phyloP scores from a whole-genome alignment of 2,113 vertebrate genomes.

The Gambusia affinis region DNA sequence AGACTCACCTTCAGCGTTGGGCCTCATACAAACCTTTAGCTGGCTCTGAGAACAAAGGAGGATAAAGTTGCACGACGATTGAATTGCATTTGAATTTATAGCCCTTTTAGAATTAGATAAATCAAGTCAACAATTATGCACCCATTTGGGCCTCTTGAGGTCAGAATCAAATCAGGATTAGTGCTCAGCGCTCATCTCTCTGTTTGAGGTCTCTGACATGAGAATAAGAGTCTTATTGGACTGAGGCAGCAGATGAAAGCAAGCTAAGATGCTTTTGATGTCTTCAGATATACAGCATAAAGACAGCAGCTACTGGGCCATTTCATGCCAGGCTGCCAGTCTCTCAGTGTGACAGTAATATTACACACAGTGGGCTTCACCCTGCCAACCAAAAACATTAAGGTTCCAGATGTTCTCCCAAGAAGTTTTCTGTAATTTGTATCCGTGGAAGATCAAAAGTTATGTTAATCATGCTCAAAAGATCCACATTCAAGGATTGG shows the following conservation, averaged over 20 bases:
- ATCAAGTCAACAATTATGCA: slow-evolving; percentile 15
- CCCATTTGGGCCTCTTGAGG: slow-evolving; percentile 2
- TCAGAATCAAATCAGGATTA: slow-evolving; percentile 50
- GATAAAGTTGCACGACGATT: background rate
- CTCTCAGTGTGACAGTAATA: slow-evolving; percentile 35
- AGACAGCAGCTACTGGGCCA: slow-evolving; percentile 53
- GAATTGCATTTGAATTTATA: background rate
- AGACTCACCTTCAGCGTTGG: background rate
- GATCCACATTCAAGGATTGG: background rate
- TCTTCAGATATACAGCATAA: slow-evolving; percentile 65
- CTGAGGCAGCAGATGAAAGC: slow-evolving; percentile 87
- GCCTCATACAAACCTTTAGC: background rate
- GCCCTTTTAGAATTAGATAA: background rate
- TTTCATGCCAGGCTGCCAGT: slow-evolving; percentile 42
- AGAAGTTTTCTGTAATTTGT: background rate
- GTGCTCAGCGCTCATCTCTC: slow-evolving; percentile 58
- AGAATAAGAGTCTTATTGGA: slow-evolving; percentile 80
- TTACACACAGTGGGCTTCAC: slow-evolving; percentile 23
- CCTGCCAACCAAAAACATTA: slow-evolving; percentile 6
- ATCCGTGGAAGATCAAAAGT: background rate
- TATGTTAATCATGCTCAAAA: background rate
- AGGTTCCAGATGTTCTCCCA: slow-evolving; percentile 8
- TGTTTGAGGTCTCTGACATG: slow-evolving; percentile 43
- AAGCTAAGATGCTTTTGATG: slow-evolving; percentile 78
- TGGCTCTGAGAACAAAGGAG: background rate